Conservation (phyloP, 2,797 vertebrate genomes). For the Myotis findleyi region DNA sequence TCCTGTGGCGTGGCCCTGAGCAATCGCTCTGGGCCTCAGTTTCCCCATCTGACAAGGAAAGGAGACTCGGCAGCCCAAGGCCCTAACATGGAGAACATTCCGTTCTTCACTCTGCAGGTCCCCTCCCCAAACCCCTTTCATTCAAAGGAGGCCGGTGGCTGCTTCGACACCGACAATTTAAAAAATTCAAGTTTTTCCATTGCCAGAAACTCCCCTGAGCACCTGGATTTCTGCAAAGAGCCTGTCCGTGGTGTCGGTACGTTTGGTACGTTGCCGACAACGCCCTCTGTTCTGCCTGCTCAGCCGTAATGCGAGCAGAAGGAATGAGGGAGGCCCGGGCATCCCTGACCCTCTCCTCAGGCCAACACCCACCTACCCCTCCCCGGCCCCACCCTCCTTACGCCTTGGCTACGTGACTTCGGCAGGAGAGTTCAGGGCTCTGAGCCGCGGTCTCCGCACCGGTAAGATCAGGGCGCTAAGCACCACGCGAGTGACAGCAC, state of each 20-base stretch:
- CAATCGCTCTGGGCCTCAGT: background rate
- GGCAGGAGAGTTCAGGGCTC: background rate
- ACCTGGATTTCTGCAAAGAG: background rate
- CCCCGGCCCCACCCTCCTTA: no score
- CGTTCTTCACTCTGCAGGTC: background rate
- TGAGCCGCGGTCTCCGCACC: background rate
- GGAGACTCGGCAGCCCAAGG: background rate
- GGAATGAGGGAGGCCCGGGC: background rate
- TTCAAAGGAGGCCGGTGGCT: background rate
- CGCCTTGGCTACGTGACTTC: fast-evolving
- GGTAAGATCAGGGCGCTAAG: background rate
- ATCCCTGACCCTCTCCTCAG: background rate
- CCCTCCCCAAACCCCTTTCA: background rate
- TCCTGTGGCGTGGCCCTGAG: background rate
- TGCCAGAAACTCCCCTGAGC: background rate
- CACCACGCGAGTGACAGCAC: fast-evolving
- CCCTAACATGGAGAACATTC: fast-evolving
- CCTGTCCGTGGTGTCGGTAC: background rate
- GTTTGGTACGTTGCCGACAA: background rate
- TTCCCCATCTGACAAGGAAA: background rate
- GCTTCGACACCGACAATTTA: background rate
- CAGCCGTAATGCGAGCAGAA: background rate
- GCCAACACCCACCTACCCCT: background rate
- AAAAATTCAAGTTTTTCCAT: background rate
- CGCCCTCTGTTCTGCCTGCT: background rate